These are phyloP conservation scores for Montipora capricornis DNA, from an alignment of 64 coral and sea anemone species.

Conservation along the genomic window DNA sequence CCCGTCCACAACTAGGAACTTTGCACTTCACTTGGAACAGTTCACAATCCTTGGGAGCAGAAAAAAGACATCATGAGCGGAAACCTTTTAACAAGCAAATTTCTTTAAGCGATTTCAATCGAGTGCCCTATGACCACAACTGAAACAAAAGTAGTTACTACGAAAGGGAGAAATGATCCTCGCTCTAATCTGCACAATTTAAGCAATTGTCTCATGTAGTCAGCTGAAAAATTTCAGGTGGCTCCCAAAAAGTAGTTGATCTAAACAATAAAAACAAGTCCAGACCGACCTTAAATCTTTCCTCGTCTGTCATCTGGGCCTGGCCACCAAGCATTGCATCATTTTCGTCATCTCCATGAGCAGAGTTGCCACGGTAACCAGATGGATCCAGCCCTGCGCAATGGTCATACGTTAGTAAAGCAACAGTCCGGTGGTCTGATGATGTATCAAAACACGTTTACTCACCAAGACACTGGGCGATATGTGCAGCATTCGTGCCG, in stretches of 20 bases:
- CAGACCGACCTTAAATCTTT: slow-evolving; percentile 91
- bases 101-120: too few relatives aligned
- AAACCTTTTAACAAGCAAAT: too few relatives aligned
- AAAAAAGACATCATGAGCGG: not conserved
- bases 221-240: too few relatives aligned
- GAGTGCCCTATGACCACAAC: too few relatives aligned
- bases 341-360: slow-evolving; percentile 82
- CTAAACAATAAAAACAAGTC: not conserved
- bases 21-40: slow-evolving; percentile 79
- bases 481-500: slow-evolving; percentile 92
- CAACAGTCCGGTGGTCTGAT: not conserved
- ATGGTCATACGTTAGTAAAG: not conserved
- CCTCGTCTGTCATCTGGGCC: slow-evolving; percentile 94
- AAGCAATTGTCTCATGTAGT: too few relatives aligned
- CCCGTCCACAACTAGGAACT: slow-evolving; percentile 53
- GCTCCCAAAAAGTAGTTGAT: too few relatives aligned
- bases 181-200: too few relatives aligned
- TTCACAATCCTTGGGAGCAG: slow-evolving; percentile 71
- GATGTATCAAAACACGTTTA: not conserved
- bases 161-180: too few relatives aligned
- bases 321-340: slow-evolving; percentile 95
- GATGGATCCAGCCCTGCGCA: slow-evolving; percentile 88
- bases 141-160: not conserved
- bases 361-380: slow-evolving; percentile 79
- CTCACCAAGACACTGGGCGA: slow-evolving; percentile 95